Percentiles rank a stretch among this genome's conserved stretches.
Conservation (phyloP, 2,797 vertebrate species). For the Neomorphus geoffroyi region DNA sequence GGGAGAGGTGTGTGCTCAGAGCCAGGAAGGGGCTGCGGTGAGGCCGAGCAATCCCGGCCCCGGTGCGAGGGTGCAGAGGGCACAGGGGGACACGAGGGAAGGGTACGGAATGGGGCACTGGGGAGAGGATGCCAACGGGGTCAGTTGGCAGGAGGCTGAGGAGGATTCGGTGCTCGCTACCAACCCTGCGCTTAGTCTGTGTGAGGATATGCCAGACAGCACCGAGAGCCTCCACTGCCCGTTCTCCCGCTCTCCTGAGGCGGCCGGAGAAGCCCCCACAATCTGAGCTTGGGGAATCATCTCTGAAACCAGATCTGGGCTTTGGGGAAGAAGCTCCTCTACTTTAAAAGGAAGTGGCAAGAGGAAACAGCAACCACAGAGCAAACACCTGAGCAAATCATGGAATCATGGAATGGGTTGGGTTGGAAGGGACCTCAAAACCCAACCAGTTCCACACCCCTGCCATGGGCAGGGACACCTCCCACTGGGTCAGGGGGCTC, state of each 20-base stretch:
- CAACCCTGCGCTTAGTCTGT: background rate
- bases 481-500: no score
- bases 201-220: fast-evolving
- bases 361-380: background rate
- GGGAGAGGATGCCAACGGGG: background rate
- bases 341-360: background rate
- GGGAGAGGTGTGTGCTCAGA: slow-evolving; percentile 13
- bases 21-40: background rate
- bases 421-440: no score
- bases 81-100: background rate
- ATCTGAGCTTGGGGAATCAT: background rate
- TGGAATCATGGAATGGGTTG: background rate
- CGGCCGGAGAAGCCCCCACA: background rate
- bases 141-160: background rate
- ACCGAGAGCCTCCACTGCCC: fast-evolving
- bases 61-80: background rate
- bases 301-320: background rate
- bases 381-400: background rate
- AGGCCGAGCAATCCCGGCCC: background rate
- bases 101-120: background rate
- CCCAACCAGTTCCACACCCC: no score
- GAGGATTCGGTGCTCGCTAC: fast-evolving
- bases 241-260: background rate
- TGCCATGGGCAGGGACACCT: no score
- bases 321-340: background rate